phyloP scores from a whole-genome alignment of 2,113 vertebrate genomes.

The Sus scrofa region T2T-Sscrofa CM000816.6:51481001-51481500 shows the following conservation, averaged over 20 bases:
- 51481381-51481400: not conserved
- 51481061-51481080: not conserved
- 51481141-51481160: not conserved
- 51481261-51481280: not conserved
- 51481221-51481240: not conserved
- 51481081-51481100: not conserved
- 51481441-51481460: not conserved
- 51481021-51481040: not conserved
- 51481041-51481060: not conserved
- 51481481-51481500: not conserved
- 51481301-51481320: not conserved
- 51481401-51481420: not conserved
- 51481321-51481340: not conserved
- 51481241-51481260: not conserved
- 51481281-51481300: not conserved
- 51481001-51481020: not conserved
- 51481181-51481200: not conserved
- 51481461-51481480: not conserved
- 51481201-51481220: not conserved
- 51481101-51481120: not conserved
- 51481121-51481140: not conserved
- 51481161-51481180: not conserved
- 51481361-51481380: not conserved
- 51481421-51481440: not conserved
- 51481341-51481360: not conserved